A percentile compares a stretch with the other conserved stretches of the same genome.
Evolutionary conservation across 2,113 vertebrate genomes (phyloP).

Genomic region (Stegostoma tigrinum): DNA sequence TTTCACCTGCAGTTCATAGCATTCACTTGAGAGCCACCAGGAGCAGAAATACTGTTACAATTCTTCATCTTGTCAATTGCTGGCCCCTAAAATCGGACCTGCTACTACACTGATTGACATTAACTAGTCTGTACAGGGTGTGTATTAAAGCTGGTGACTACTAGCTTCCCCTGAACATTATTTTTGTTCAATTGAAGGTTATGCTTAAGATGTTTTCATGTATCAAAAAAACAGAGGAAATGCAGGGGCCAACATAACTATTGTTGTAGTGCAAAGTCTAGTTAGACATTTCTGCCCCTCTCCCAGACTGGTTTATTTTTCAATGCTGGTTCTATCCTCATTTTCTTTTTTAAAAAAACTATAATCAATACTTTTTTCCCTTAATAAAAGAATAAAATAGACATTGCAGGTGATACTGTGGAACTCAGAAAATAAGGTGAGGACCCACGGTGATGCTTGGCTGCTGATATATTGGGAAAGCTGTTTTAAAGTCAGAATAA

Average conservation of each 20-base stretch:
- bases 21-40: not conserved
- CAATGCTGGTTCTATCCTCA: not conserved
- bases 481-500: not conserved
- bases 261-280: not conserved
- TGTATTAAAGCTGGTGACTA: not conserved
- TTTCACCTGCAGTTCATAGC: too few relatives aligned
- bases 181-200: not conserved
- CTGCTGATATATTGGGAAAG: not conserved
- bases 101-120: not conserved
- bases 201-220: not conserved
- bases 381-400: not conserved
- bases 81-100: too few relatives aligned
- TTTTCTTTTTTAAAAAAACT: not conserved
- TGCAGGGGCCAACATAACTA: not conserved
- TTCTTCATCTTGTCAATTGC: not conserved
- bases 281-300: not conserved
- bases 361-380: not conserved
- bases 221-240: not conserved
- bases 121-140: too few relatives aligned
- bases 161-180: not conserved
- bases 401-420: not conserved
- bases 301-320: not conserved
- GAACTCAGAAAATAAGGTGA: not conserved
- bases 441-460: not conserved
- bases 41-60: not conserved